phyloP scores from a whole-genome alignment of 2,888 invertebrate genomes.

The Metopia argyrocephala region DNA sequence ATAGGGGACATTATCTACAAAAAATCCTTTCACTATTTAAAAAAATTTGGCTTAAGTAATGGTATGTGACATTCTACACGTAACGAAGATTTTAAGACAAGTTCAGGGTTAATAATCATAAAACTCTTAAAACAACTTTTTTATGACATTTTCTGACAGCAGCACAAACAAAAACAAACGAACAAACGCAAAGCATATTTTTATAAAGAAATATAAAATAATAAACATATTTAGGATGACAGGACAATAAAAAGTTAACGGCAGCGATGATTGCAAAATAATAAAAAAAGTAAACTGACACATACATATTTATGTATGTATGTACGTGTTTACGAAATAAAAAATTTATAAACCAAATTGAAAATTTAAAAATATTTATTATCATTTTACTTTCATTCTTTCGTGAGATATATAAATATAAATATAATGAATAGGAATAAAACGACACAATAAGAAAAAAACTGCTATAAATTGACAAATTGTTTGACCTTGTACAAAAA shows the following conservation, averaged over 20 bases:
- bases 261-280: background rate
- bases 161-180: background rate
- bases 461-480: constrained; percentile 60
- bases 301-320: background rate
- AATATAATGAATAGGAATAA: background rate
- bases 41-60: no score
- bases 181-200: background rate
- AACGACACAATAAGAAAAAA: constrained; percentile 1
- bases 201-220: background rate
- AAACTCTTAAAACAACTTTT: constrained; percentile 6
- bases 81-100: no score
- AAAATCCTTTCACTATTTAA: no score
- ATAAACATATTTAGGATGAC: constrained; percentile 6
- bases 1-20: no score
- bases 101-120: constrained; percentile 33
- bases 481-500: constrained; percentile 59
- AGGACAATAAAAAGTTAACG: constrained; percentile 11
- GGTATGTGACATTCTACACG: no score
- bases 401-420: background rate
- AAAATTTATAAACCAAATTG: no score
- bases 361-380: background rate
- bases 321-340: no score
- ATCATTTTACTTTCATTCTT: background rate
- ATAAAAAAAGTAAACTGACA: background rate
- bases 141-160: constrained; percentile 17